phyloP scores from a whole-genome alignment of 1,140 invertebrate genomes.

The Leptonema lineaticorne region DNA sequence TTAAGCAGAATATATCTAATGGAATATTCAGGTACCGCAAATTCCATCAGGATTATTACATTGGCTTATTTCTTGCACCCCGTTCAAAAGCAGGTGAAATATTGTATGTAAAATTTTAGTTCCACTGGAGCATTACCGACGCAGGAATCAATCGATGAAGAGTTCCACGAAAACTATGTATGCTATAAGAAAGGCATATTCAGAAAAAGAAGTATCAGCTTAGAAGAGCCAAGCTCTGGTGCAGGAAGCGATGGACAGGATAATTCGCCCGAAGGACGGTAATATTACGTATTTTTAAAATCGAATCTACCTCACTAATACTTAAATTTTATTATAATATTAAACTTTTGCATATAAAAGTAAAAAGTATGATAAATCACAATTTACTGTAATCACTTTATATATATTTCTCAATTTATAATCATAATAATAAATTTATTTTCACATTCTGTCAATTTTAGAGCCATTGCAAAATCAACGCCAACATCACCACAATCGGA shows the following conservation, averaged over 20 bases:
- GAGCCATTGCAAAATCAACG: slow-evolving; percentile 49
- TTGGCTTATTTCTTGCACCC: neutral
- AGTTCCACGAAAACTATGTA: slow-evolving; percentile 79
- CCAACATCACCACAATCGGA: slow-evolving; percentile 57
- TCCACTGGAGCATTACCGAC: slow-evolving; percentile 40
- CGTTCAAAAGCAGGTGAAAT: neutral
- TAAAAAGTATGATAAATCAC: no score
- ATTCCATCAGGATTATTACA: neutral
- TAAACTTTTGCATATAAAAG: no score
- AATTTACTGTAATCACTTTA: neutral
- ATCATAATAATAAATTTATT: no score
- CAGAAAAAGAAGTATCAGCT: slow-evolving; percentile 68
- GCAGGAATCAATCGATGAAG: slow-evolving; percentile 59
- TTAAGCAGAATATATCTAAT: slow-evolving; percentile 50
- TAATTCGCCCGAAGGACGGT: slow-evolving; percentile 44
- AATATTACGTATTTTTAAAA: no score
- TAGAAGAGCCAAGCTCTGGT: slow-evolving; percentile 58
- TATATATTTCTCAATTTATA: neutral
- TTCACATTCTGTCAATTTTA: no score
- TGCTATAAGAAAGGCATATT: slow-evolving; percentile 67
- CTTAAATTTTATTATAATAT: no score
- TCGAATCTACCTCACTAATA: no score
- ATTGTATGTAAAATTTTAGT: slow-evolving; percentile 26
- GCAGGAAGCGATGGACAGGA: slow-evolving; percentile 36
- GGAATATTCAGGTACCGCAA: slow-evolving; percentile 50